Evolutionary conservation across 2,888 invertebrate genomes (phyloP), one percentile per base, ranked within the genome.

Genomic region (Hyalella azteca): DNA sequence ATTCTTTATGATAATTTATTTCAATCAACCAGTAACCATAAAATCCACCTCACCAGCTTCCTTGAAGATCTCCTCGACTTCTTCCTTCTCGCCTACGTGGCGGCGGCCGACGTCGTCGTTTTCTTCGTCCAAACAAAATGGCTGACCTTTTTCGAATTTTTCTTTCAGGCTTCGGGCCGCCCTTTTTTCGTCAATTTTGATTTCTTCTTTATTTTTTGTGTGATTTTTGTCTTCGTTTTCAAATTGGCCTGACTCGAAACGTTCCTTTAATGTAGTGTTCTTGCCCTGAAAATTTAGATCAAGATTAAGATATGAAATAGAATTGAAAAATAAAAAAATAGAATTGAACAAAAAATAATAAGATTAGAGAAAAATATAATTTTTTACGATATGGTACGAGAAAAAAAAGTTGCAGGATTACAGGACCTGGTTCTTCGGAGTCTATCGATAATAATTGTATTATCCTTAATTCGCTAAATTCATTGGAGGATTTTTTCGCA

Each of bases 61-160:
- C 48, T 80, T 82, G 66, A 86, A 85, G 32, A 85, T 84, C 41
- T 84, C 85, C n/a, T 82, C 84, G 22, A 83, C 81, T 66, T 83
- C 83, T 36, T 78, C 78, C 26, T 26, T 78, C 19, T 83, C 83
- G 22, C 79, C 78, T 45, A 73, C 81, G 48, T 66, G 78, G n/a
- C 45, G 66, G 1, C 79, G 80, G 5, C n/a, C 73, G 11, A 36
- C 45, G 9, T 78, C 79, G n/a, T 60, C 78, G 29, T 79, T 66
- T 26, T 81, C 78, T 32, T 81, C 78, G 11, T 78, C 81, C 2
- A 48, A 1, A 29, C 76, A 40, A 32, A 41, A 45, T 15, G 78
- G 50, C 50, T 79, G 36, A 19, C 84, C 84, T 22, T 79, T 78
- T 49, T 85, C 84, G 66, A 85, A 85, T 29, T 73, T 66, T 29